Percentiles rank a stretch among this genome's conserved stretches.
These are phyloP conservation scores for Rhincodon typus DNA, from an alignment of 2,797 vertebrate species.

Conservation along the genomic window DNA sequence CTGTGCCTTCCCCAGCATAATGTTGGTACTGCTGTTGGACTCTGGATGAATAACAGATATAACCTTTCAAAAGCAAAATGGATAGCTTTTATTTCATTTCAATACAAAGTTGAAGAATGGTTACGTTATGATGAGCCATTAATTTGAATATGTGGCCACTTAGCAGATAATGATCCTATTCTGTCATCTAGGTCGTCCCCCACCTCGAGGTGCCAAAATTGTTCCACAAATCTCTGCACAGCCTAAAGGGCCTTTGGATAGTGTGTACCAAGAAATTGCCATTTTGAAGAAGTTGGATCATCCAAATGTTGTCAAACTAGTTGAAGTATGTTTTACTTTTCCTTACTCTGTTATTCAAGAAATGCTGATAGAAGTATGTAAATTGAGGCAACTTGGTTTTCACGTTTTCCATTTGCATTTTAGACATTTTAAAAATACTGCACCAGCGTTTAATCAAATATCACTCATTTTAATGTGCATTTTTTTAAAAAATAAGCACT, in stretches of 20 bases:
- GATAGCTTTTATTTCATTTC: background rate
- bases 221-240: slow-evolving; percentile 68
- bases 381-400: background rate
- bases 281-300: slow-evolving; percentile 97
- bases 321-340: slow-evolving; percentile 67
- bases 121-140: background rate
- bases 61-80: background rate
- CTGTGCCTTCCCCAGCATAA: background rate
- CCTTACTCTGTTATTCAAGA: background rate
- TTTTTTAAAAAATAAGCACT: background rate
- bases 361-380: background rate
- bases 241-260: slow-evolving; percentile 82
- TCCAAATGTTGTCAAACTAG: slow-evolving; percentile 91
- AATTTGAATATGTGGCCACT: background rate
- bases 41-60: background rate
- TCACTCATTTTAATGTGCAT: background rate
- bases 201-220: slow-evolving; percentile 76
- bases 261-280: slow-evolving; percentile 96
- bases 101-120: background rate
- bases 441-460: background rate
- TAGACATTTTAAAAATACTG: background rate
- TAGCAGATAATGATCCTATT: background rate
- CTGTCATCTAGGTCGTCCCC: slow-evolving; percentile 72
- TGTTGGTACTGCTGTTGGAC: background rate
- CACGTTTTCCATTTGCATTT: background rate